A percentile compares a stretch with the other conserved stretches of the same genome.
Evolutionary conservation across 1,140 invertebrate species (phyloP).

Genomic region (Ooceraea biroi): DNA sequence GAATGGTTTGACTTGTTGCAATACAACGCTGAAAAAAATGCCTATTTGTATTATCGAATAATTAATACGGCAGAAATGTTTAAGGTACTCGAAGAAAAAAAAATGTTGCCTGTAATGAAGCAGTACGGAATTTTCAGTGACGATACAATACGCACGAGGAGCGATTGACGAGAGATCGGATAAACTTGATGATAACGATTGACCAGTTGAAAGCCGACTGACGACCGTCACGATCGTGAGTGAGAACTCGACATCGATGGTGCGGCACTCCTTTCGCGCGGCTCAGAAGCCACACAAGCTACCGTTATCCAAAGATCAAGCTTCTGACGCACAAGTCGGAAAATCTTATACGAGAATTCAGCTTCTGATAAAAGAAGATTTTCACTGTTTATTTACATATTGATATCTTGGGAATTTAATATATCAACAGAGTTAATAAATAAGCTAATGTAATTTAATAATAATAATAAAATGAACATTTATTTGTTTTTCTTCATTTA

Average conservation of each 20-base stretch:
- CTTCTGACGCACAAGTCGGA: constrained; percentile 5
- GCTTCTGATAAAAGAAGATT: neutral
- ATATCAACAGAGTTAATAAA: no score
- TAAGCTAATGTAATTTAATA: neutral
- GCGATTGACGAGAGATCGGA: constrained; percentile 38
- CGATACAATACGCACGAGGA: constrained; percentile 25
- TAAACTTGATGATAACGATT: constrained; percentile 64
- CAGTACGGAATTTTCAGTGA: neutral
- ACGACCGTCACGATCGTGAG: no score
- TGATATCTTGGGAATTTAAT: neutral
- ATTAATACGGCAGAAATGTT: neutral
- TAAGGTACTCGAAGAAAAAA: neutral
- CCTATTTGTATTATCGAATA: neutral
- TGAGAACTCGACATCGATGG: constrained; percentile 63
- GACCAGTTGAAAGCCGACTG: constrained; percentile 68
- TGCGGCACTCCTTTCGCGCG: constrained; percentile 65
- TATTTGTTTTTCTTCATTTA: no score
- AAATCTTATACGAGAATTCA: neutral
- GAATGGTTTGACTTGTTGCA: neutral
- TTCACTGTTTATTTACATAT: neutral
- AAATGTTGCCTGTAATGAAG: neutral
- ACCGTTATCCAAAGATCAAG: constrained; percentile 28
- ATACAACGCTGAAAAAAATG: neutral
- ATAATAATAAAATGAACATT: no score
- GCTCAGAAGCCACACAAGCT: constrained; percentile 25